phyloP scores from a whole-genome alignment of 2,888 invertebrate species.

The Apotomis turbidana region DNA sequence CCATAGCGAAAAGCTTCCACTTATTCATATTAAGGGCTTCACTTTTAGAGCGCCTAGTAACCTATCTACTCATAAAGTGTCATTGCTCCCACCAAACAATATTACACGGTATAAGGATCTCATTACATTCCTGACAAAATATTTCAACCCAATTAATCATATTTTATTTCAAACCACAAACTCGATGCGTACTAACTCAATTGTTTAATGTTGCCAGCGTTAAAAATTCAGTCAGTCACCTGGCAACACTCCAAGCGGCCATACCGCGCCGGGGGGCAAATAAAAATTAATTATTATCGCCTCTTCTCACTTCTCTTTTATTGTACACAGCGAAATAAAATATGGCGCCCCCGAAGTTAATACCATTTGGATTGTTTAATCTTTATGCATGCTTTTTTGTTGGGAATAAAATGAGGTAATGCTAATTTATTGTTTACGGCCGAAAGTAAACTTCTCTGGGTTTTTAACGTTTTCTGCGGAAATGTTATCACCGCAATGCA shows the following conservation, averaged over 20 bases:
- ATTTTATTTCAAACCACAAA: not conserved
- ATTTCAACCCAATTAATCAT: not conserved
- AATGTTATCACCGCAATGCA: constrained; percentile 8
- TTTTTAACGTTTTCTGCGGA: constrained; percentile 6
- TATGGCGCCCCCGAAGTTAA: constrained; percentile 36
- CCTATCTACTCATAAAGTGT: too few relatives aligned
- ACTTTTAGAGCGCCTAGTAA: too few relatives aligned
- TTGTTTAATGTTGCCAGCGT: constrained; percentile 45
- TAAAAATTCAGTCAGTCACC: constrained; percentile 47
- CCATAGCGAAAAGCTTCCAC: too few relatives aligned
- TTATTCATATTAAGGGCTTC: too few relatives aligned
- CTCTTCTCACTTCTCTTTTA: constrained; percentile 44
- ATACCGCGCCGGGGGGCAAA: constrained; percentile 43
- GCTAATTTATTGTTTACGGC: constrained; percentile 37
- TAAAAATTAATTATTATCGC: constrained; percentile 51
- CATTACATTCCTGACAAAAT: too few relatives aligned
- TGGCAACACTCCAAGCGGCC: constrained; percentile 49
- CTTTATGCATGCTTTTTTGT: constrained; percentile 41
- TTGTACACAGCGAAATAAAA: constrained; percentile 43
- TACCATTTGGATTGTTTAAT: constrained; percentile 39
- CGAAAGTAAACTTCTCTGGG: constrained; percentile 24
- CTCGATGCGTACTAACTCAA: constrained; percentile 13
- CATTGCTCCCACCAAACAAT: too few relatives aligned
- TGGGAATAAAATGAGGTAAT: constrained; percentile 28
- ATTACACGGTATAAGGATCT: too few relatives aligned